Conservation (phyloP, 2,113 vertebrate species). For the Vulpes lagopus region DNA sequence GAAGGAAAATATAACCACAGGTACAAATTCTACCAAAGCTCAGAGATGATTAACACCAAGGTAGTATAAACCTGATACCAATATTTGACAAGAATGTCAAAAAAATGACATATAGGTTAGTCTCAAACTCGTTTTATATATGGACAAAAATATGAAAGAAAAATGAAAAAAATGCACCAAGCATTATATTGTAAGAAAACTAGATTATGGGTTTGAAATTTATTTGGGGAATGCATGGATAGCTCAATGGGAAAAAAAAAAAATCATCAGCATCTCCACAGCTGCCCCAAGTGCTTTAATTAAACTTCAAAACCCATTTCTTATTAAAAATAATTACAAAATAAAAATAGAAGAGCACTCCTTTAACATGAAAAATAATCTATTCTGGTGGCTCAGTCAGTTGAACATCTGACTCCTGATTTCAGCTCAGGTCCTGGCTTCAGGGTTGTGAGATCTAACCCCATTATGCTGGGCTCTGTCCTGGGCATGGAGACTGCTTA, state of each 20-base stretch:
- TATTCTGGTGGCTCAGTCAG: not conserved
- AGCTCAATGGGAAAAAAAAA: not conserved
- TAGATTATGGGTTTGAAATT: slow-evolving; percentile 40
- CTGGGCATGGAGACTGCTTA: not conserved
- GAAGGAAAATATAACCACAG: not conserved
- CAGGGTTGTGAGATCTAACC: not conserved
- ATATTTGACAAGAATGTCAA: slow-evolving; percentile 44
- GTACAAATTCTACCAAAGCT: not conserved
- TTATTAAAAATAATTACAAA: not conserved
- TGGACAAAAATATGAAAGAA: not conserved
- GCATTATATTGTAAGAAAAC: not conserved
- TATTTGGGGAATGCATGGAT: slow-evolving; percentile 3
- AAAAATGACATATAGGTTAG: slow-evolving; percentile 27
- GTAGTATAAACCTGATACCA: not conserved
- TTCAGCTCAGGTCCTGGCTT: not conserved
- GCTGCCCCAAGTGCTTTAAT: not conserved
- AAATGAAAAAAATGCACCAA: not conserved
- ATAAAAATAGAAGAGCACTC: not conserved
- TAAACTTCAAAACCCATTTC: slow-evolving; percentile 56
- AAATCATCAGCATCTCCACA: not conserved
- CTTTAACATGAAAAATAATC: not conserved
- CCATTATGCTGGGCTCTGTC: not conserved
- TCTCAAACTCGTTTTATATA: not conserved
- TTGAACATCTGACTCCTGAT: not conserved
- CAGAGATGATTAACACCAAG: not conserved